phyloP scores from a whole-genome alignment of 2,113 vertebrate species.

The Rattus norvegicus region GRCr8 NC_086020.1:8874501-8875000 shows the following conservation, averaged over 20 bases:
- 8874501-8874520: background rate
- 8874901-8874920: constrained; percentile 68
- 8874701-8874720: background rate
- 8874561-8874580: background rate
- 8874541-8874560: background rate
- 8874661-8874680: background rate
- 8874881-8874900: constrained; percentile 80
- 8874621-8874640: background rate
- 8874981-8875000: constrained; percentile 66
- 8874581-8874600: background rate
- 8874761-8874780: constrained; percentile 51
- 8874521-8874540: constrained; percentile 5
- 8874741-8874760: constrained; percentile 40
- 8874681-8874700: background rate
- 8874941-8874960: constrained; percentile 77
- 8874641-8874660: background rate
- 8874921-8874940: constrained; percentile 77
- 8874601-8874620: background rate
- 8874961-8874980: constrained; percentile 74
- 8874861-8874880: constrained; percentile 78
- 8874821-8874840: constrained; percentile 72
- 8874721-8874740: background rate
- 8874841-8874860: constrained; percentile 77
- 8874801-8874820: constrained; percentile 70
- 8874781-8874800: constrained; percentile 40